Base-by-base conservation (phyloP, 2,113 vertebrate species). In the Emydura subglobosa region DNA sequence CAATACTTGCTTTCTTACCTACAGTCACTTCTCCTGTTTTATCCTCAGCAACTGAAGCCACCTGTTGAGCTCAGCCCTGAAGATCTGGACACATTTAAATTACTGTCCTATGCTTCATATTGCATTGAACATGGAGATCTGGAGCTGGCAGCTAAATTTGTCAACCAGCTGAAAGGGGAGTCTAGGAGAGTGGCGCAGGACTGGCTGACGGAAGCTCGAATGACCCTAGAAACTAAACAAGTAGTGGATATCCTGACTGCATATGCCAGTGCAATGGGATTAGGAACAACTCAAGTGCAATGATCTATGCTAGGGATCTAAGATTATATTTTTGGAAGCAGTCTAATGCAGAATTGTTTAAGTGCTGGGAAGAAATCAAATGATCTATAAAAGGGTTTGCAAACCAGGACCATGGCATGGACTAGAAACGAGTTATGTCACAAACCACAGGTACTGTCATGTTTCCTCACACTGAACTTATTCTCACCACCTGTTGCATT, bases 1-100 rank as follows among this genome's bases (percentile, higher is more conserved):
- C 99, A 99, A 6, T 99, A 99, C 96, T 99, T 99, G 97, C 97
- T 99, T 55, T 99, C 99, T 5, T 99, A 99, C 96, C 76, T 99
- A 89, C 99, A 99, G 96, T 99, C 99, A 0, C 97, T 99, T 10
- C 98, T 99, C 5, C 68, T 99, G 13, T 99, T 99, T 82, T 99
- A 99, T 44, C 98, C 98, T 1, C 97, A 98, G 47, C 99, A 99
- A 93, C 93, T 98, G 92, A 98, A 98, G 74, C 99, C 99, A 0
- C 99, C 99, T 0, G 49, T 97, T 0, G 98, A 99, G 97, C 98
- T 99, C 79, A 93, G 94, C 82, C 91, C 98, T 0, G 98, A 99
- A 1, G 99, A 99, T 97, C 97, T 99, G 5, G 99, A 99, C 96
- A 98, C 99, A 0, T 99, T 99, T 97, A 99, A 98, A 76, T 97